Evolutionary conservation across 2,797 vertebrate species (phyloP).

Genomic region (Hoplostethus atlanticus): DNA sequence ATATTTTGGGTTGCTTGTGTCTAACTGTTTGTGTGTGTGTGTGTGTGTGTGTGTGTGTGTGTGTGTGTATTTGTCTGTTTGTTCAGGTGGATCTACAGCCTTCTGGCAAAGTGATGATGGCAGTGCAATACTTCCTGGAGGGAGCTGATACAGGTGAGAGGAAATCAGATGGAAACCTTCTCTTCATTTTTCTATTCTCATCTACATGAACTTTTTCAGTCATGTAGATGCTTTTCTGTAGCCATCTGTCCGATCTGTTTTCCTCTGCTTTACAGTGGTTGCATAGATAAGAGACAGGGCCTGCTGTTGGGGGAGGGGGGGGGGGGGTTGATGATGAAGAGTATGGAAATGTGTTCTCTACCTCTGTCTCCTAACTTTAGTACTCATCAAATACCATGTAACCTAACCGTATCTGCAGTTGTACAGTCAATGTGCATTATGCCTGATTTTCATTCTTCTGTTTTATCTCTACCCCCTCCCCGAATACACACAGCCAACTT

Average conservation of each 20-base stretch:
- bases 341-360: conserved; percentile 6
- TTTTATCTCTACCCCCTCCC: not conserved
- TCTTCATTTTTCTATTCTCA: not conserved
- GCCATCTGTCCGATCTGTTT: conserved; percentile 2
- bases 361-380: not conserved
- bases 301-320: no score
- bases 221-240: not conserved
- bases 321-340: not conserved
- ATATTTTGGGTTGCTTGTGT: conserved; percentile 3
- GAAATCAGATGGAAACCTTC: not conserved
- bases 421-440: not conserved
- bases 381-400: not conserved
- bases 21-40: conserved; percentile 4
- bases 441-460: not conserved
- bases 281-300: no score
- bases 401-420: not conserved
- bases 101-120: conserved; percentile 97
- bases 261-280: not conserved
- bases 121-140: conserved; percentile 96
- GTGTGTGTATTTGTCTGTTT: conserved; percentile 37
- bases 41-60: not conserved
- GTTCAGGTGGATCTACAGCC: conserved; percentile 96
- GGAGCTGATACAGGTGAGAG: conserved; percentile 87
- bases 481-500: not conserved
- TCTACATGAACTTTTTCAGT: not conserved